phyloP scores from a whole-genome alignment of 2,888 invertebrate genomes.

The Adelphocoris suturalis region DNA sequence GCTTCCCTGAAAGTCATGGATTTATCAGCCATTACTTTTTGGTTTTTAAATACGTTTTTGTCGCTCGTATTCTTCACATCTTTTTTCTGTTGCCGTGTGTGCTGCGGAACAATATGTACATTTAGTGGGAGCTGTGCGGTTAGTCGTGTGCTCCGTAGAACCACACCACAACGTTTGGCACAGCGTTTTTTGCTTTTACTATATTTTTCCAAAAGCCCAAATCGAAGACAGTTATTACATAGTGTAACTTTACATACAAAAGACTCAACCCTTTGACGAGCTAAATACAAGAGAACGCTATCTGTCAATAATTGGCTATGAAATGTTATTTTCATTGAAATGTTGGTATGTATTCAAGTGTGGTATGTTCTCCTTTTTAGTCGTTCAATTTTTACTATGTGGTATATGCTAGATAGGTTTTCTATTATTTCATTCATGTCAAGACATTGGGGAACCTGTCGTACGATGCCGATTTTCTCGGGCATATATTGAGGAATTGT shows the following conservation, averaged over 20 bases:
- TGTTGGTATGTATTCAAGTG: background rate
- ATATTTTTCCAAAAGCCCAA: background rate
- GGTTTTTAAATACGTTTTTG: background rate
- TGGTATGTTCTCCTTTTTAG: background rate
- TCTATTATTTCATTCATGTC: background rate
- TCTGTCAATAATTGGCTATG: background rate
- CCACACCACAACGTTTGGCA: background rate
- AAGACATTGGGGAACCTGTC: background rate
- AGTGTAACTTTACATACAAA: background rate
- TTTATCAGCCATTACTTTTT: slow-evolving; percentile 8
- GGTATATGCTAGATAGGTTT: background rate
- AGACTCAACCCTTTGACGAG: background rate
- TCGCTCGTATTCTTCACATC: background rate
- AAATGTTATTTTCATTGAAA: background rate
- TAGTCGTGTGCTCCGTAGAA: background rate
- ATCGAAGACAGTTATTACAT: background rate
- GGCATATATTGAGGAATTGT: too few relatives aligned
- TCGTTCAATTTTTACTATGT: background rate
- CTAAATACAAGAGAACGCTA: background rate
- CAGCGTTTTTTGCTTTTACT: slow-evolving; percentile 1
- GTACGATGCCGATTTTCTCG: background rate
- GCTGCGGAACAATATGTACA: background rate
- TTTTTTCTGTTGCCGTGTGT: background rate
- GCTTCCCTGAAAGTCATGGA: background rate
- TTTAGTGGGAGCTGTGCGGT: background rate